Percentiles rank a stretch among this genome's conserved stretches.
Conservation (phyloP, 2,113 vertebrate genomes). For the Tetrax tetrax region DNA sequence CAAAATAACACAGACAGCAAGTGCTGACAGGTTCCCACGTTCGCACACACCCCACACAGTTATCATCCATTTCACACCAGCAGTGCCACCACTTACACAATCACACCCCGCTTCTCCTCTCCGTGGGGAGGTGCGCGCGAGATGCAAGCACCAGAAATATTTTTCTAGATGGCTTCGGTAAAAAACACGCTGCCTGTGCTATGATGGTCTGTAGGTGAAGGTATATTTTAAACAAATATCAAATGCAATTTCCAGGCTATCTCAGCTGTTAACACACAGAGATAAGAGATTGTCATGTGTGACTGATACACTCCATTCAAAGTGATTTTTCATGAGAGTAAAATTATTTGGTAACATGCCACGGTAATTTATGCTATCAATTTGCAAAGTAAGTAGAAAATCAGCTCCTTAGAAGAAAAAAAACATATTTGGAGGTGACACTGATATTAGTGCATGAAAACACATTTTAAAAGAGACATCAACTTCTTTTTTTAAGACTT, state of each 20-base stretch:
- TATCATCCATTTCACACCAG: not conserved
- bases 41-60: not conserved
- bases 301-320: conserved; percentile 55
- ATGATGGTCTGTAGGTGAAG: not conserved
- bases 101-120: not conserved
- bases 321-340: conserved; percentile 63
- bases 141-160: not conserved
- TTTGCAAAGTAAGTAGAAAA: conserved; percentile 63
- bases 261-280: not conserved
- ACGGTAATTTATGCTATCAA: conserved; percentile 68
- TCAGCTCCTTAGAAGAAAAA: conserved; percentile 18
- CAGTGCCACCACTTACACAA: not conserved
- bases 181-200: not conserved
- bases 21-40: not conserved
- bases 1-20: not conserved
- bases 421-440: conserved; percentile 52
- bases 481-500: not conserved
- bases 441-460: conserved; percentile 32
- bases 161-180: not conserved
- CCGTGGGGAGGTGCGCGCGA: not conserved
- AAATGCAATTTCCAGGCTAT: conserved; percentile 1
- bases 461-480: not conserved
- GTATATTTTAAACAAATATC: not conserved
- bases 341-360: conserved; percentile 67
- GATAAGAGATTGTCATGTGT: conserved; percentile 46